Evolutionary conservation across 2,113 vertebrate genomes (phyloP), one percentile per base, ranked within the genome.

Genomic region (Micromys minutus): DNA sequence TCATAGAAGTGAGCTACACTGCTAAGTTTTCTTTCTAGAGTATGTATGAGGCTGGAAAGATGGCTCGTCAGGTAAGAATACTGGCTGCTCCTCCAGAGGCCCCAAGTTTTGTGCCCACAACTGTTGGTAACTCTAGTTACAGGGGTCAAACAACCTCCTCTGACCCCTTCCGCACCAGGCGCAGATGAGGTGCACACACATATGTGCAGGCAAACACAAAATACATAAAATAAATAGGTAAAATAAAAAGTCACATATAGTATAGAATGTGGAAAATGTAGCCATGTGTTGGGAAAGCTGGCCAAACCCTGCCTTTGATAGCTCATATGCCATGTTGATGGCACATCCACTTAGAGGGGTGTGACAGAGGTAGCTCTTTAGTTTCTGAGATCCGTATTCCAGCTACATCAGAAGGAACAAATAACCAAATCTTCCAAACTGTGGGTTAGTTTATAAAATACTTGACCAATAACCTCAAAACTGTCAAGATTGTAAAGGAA

Each of bases 151-250:
- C 36, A 57, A 2, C 11, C 52, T 81, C 22, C 24, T 81, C 34
- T 39, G 36, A 81, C 24, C 42, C 26, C 52, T 52, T 59, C 21
- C n/a, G 77, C 52, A 81, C 12, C 36, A 57, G 79, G 52, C 52
- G 59, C 12, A 15, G 36, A 59, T 21, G 10, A 26, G 21, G 52
- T 57, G 1, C 21, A 12, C 8, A 5, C 34, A 8, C 1, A 0
- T 17, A 19, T 22, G 50, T 47, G 17, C 1, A n/a, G 50, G 50
- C 34, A 55, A 80, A n/a, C 17, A 55, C 50, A 9, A n/a, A 52
- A 22, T 2, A 12, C 10, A 80, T 22, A 85, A 85, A 63, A 21
- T 61, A 45, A n/a, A 77, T 77, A 50, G 47, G 45, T 34, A 57
- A 55, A 55, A 55, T 90, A 57, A 45, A 57, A 24, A 63, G 24